These are phyloP conservation scores for Fregetta grallaria DNA, from an alignment of 2,113 vertebrate species.

Conservation along the genomic window DNA sequence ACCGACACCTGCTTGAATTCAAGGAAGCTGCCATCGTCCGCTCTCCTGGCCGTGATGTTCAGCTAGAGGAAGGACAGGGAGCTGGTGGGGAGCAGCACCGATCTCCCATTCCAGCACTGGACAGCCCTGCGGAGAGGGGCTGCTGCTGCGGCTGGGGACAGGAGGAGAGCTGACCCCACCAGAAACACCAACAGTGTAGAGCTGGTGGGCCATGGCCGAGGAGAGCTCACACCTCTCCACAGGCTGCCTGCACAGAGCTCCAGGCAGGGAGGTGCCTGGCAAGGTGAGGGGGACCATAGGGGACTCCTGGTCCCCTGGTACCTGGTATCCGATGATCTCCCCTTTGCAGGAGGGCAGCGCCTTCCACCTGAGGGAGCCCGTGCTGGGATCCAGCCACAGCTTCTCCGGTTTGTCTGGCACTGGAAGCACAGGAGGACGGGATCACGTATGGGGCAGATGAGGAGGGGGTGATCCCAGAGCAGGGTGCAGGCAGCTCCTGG, in stretches of 20 bases:
- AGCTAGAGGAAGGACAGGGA: constrained; percentile 5
- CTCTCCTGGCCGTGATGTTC: constrained; percentile 1
- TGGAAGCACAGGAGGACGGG: background rate
- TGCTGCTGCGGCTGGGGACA: background rate
- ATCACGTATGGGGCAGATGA: accelerated
- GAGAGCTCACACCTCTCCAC: too few species aligned
- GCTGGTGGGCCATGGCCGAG: background rate
- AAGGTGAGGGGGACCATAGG: accelerated
- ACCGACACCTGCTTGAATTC: background rate
- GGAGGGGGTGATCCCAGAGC: too few species aligned
- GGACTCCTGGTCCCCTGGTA: background rate
- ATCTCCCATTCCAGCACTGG: background rate
- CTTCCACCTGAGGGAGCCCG: background rate
- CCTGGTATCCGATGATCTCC: constrained; percentile 13
- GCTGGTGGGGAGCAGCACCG: background rate
- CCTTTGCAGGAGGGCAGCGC: background rate
- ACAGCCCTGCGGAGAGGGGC: background rate
- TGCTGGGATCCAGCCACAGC: background rate
- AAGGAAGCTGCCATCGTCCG: background rate
- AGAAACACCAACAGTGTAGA: background rate
- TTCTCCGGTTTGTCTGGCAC: background rate
- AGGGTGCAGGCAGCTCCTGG: too few species aligned
- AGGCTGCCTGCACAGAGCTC: background rate
- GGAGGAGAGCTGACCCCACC: background rate
- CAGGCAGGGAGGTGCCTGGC: background rate